phyloP scores from a whole-genome alignment of 2,797 vertebrate genomes.

The Garrulus glandarius region DNA sequence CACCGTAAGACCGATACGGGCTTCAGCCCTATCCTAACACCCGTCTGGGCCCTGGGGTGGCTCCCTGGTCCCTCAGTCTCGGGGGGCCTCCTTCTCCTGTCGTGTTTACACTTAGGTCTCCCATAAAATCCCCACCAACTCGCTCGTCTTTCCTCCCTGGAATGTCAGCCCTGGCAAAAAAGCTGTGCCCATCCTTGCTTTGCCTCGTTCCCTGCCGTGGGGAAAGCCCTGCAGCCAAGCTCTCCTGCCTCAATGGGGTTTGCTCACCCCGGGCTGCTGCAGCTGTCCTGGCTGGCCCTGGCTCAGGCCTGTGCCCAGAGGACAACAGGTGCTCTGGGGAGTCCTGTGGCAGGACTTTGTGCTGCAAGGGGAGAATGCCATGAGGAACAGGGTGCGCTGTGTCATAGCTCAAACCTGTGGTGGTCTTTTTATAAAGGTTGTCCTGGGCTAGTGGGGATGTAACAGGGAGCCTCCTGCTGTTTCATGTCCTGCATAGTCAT shows the following conservation, averaged over 20 bases:
- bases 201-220: background rate
- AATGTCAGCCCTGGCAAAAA: background rate
- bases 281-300: background rate
- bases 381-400: background rate
- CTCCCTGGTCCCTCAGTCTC: background rate
- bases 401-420: background rate
- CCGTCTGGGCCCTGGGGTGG: background rate
- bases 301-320: background rate
- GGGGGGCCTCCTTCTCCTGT: background rate
- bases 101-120: rapidly evolving
- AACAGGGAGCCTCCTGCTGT: background rate
- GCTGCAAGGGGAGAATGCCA: background rate
- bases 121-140: background rate
- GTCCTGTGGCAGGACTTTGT: background rate
- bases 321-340: background rate
- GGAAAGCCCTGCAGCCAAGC: background rate
- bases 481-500: background rate
- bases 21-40: background rate
- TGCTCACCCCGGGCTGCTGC: background rate
- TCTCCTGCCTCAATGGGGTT: rapidly evolving
- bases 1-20: rapidly evolving
- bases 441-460: background rate
- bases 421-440: background rate
- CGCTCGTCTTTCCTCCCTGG: background rate
- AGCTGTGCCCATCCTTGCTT: background rate